These are phyloP conservation scores for Gibbula magus DNA, from an alignment of 2,888 invertebrate species.

Conservation along the genomic window DNA sequence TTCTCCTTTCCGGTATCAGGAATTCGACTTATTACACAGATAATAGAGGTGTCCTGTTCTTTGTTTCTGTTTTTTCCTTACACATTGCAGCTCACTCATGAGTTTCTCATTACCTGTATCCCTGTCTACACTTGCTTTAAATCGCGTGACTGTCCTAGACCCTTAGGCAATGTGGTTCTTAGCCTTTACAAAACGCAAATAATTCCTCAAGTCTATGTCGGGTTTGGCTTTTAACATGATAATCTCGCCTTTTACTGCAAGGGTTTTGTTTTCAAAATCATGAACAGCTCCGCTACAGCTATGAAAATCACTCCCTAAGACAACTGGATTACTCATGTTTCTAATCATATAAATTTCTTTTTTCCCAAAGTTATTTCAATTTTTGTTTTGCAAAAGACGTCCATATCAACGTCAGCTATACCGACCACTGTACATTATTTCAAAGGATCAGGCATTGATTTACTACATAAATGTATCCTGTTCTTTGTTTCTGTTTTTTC, in stretches of 20 bases:
- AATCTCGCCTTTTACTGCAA: not conserved
- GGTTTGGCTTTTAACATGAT: not conserved
- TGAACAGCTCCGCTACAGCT: not conserved
- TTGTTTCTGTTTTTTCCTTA: too few relatives aligned
- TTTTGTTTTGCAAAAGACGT: not conserved
- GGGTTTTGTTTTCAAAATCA: not conserved
- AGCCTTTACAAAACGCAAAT: not conserved
- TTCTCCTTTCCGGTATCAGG: too few relatives aligned
- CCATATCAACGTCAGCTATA: too few relatives aligned
- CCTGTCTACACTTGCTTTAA: not conserved
- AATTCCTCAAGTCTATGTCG: not conserved
- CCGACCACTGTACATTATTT: not conserved
- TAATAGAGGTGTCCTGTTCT: too few relatives aligned
- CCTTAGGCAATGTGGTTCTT: not conserved
- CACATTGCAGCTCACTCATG: not conserved
- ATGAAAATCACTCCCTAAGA: not conserved
- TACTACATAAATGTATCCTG: too few relatives aligned
- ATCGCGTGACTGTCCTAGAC: not conserved
- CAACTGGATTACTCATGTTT: not conserved
- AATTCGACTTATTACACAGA: too few relatives aligned
- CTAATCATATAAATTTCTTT: not conserved
- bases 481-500: too few relatives aligned
- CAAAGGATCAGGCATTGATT: not conserved
- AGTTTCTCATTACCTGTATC: not conserved
- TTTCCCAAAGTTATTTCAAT: not conserved